phyloP scores from a whole-genome alignment of 1,140 invertebrate species.

The Drosophila ficusphila region DNA sequence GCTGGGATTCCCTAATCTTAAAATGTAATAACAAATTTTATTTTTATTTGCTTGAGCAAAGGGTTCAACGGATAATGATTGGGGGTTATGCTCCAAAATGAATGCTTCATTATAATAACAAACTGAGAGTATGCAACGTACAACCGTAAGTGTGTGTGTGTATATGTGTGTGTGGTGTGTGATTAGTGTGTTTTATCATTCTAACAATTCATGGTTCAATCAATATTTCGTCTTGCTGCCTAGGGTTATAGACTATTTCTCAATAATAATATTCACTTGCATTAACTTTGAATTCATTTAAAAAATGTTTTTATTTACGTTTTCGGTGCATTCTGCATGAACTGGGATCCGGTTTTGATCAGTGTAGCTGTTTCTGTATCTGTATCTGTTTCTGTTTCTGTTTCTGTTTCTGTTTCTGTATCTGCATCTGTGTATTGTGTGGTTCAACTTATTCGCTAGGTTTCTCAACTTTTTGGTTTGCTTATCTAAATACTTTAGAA shows the following conservation, averaged over 20 bases:
- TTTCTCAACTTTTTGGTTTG: conserved; percentile 67
- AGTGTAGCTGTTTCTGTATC: conserved; percentile 21
- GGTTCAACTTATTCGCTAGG: conserved; percentile 68
- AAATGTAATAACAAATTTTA: conserved; percentile 50
- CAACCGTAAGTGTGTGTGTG: conserved; percentile 72
- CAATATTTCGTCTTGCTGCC: conserved; percentile 24
- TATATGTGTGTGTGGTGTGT: conserved; percentile 34
- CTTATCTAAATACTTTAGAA: conserved; percentile 83
- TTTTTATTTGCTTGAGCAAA: conserved; percentile 50
- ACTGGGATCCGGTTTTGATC: conserved; percentile 21
- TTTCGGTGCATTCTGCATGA: conserved; percentile 51
- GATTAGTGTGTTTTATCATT: conserved; percentile 29
- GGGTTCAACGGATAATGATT: conserved; percentile 20
- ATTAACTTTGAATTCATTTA: conserved; percentile 57
- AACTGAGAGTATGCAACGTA: conserved; percentile 64
- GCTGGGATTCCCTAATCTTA: conserved; percentile 34
- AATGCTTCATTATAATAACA: conserved; percentile 28
- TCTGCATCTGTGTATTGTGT: conserved; percentile 32
- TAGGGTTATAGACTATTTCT: conserved; percentile 49
- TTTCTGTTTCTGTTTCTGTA: conserved; percentile 13
- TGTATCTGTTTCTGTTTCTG: conserved; percentile 14
- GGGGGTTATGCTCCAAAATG: conserved; percentile 7
- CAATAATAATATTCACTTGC: conserved; percentile 57
- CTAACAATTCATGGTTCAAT: conserved; percentile 55
- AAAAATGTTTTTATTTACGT: conserved; percentile 47